Evolutionary conservation across 2,113 vertebrate genomes (phyloP), one percentile per base, ranked within the genome.

Genomic region (Lasiurus borealis): DNA sequence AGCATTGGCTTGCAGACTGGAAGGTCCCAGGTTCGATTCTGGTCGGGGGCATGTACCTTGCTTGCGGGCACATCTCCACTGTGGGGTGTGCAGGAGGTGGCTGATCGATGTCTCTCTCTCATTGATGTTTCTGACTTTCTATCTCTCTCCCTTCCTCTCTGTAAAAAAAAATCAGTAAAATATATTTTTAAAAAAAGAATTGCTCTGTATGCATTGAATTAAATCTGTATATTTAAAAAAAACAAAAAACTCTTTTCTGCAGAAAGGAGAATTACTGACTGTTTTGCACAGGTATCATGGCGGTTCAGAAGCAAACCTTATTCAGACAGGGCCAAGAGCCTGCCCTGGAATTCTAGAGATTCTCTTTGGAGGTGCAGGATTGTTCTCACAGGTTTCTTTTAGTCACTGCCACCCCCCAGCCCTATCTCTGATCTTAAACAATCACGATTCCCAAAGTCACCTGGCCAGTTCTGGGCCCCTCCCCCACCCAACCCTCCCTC

Each of bases 401-500:
- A 75, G 21, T 71, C 57, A 27, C n/a, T 8, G 1, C 27, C 44
- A 48, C 40, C 16, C 40, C 23, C 48, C 34, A 85, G 88, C 68
- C 15, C 54, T 87, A 68, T 93, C 91, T 91, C 82, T 36, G 1
- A 93, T 92, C 83, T 94, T 93, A 76, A 91, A 75, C 73, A 93
- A 34, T 71, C 6, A 15, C 46, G 44, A 94, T 92, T 94, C 69
- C 54, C 36, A 91, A 91, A 92, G 81, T 44, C 46, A 59, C 59
- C 78, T 88, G 94, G 9, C 48, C 77, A 72, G 48, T 92, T 86
- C 64, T 80, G 23, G 50, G n/a, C n/a, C 62, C 44, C 52, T n/a
- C 54, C 25, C 59, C 59, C 21, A 59, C 57, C 57, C 59, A 11
- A 29, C 13, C 6, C 31, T 36, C 12, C 25, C 23, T 66, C 15